phyloP scores from a whole-genome alignment of 2,113 vertebrate genomes.

The Manacus vitellinus region DNA sequence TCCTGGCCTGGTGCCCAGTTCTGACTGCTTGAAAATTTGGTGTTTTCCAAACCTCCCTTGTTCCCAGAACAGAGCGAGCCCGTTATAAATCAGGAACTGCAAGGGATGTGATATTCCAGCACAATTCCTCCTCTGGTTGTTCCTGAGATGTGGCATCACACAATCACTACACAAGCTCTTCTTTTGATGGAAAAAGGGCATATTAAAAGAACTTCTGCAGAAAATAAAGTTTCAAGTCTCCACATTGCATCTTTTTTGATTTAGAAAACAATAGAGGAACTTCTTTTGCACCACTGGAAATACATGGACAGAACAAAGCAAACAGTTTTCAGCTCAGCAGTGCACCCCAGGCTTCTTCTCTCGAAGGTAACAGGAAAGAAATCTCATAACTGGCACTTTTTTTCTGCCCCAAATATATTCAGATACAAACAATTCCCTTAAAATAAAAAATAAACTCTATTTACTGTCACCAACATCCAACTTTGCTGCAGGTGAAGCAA shows the following conservation, averaged over 20 bases:
- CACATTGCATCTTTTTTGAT: neutral
- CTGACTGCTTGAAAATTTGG: neutral
- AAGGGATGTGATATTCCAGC: neutral
- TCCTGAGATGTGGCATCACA: neutral
- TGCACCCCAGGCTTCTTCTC: neutral
- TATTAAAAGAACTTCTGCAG: neutral
- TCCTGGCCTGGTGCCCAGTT: neutral
- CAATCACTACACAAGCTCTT: neutral
- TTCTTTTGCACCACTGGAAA: neutral
- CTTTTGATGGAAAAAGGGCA: neutral
- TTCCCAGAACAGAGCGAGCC: neutral
- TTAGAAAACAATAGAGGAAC: conserved; percentile 18
- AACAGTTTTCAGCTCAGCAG: neutral
- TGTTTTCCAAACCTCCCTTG: neutral
- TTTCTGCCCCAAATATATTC: neutral
- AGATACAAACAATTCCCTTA: neutral
- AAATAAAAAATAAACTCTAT: neutral
- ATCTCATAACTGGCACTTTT: neutral
- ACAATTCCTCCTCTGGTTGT: neutral
- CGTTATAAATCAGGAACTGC: neutral
- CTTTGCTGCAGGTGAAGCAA: conserved; percentile 26
- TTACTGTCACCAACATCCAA: neutral
- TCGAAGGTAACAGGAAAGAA: neutral
- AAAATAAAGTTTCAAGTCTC: neutral
- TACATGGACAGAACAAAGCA: neutral